A percentile compares a stretch with the other conserved stretches of the same genome.
Evolutionary conservation across 1,140 invertebrate species (phyloP).

Genomic region (Wasmannia auropunctata): DNA sequence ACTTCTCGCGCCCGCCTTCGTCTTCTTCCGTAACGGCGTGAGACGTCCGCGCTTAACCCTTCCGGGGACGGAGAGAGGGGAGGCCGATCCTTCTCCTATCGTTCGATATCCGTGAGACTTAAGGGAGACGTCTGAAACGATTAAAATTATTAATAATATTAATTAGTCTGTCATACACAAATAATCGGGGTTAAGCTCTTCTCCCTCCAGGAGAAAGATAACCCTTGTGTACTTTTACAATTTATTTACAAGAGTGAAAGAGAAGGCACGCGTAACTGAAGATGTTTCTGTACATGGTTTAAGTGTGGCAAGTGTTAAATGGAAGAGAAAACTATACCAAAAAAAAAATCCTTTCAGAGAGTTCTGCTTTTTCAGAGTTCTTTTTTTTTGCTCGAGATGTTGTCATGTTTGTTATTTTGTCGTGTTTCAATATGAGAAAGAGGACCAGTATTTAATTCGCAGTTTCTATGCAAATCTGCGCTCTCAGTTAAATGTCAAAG

Average conservation of each 20-base stretch:
- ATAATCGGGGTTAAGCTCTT: background rate
- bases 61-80: conserved; percentile 13
- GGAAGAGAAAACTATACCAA: background rate
- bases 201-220: background rate
- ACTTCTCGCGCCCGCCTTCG: conserved; percentile 74
- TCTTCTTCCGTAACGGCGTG: conserved; percentile 63
- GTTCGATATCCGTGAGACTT: background rate
- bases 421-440: background rate
- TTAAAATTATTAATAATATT: background rate
- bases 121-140: background rate
- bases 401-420: background rate
- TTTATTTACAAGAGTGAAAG: background rate
- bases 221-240: background rate
- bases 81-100: background rate
- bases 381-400: background rate
- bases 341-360: background rate
- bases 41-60: conserved; percentile 38
- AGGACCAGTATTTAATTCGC: background rate
- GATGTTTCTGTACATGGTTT: background rate
- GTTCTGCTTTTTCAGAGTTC: background rate
- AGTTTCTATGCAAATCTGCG: background rate
- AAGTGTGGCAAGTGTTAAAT: background rate
- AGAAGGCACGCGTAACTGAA: background rate
- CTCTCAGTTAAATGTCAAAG: background rate
- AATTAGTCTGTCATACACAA: background rate